These are phyloP conservation scores for Alcedo atthis DNA, from an alignment of 2,797 vertebrate genomes.

Conservation along the genomic window DNA sequence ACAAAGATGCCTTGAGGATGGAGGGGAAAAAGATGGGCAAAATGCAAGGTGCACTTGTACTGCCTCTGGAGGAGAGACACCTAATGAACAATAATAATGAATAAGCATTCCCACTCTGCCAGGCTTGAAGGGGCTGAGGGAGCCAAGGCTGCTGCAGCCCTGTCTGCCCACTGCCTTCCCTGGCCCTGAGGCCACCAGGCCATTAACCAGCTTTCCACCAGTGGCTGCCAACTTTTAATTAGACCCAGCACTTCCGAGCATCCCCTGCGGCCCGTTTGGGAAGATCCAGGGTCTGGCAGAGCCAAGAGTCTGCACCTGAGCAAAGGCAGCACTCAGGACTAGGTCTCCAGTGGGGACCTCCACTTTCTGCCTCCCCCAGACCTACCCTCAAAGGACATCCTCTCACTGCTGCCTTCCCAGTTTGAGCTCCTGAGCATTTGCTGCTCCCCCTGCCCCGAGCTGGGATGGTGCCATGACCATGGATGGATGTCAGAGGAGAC, in stretches of 20 bases:
- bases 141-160: not conserved
- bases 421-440: fast-evolving
- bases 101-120: not conserved
- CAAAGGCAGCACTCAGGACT: fast-evolving
- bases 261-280: not conserved
- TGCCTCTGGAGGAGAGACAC: not conserved
- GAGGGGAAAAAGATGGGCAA: not conserved
- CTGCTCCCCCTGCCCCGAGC: not conserved
- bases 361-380: not conserved
- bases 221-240: not conserved
- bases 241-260: not conserved
- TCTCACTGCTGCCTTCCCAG: not conserved
- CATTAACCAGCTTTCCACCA: not conserved
- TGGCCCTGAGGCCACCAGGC: not conserved
- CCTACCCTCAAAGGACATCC: not conserved
- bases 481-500: not conserved
- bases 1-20: not conserved
- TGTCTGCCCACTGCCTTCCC: not conserved
- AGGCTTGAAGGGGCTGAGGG: not conserved
- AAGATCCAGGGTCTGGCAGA: not conserved
- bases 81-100: not conserved
- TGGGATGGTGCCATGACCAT: not conserved
- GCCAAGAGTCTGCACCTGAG: not conserved
- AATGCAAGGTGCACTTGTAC: not conserved
- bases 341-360: fast-evolving